Percentiles rank a stretch among this genome's conserved stretches.
phyloP scores from a whole-genome alignment of 1,140 invertebrate species.

The Hylaeus volcanicus region DNA sequence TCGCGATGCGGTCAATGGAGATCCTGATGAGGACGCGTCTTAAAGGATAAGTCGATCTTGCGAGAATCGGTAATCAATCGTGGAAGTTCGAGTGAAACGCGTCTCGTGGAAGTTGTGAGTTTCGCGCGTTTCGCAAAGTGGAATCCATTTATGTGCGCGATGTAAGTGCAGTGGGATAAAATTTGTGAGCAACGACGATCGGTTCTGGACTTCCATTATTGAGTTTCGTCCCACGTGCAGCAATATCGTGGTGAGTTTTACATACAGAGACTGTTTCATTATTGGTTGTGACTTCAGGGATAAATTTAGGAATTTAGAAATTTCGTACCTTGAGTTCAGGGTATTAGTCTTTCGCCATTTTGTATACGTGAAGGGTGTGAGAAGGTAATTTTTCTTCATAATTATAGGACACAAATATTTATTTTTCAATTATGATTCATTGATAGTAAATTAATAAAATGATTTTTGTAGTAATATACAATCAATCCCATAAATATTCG shows the following conservation, averaged over 20 bases:
- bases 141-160: slow-evolving; percentile 3
- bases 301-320: too few relatives aligned
- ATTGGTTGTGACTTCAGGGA: neutral
- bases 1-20: neutral
- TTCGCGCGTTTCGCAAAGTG: neutral
- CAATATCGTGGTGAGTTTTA: neutral
- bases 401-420: too few relatives aligned
- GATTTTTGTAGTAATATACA: too few relatives aligned
- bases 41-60: neutral
- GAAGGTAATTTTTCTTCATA: too few relatives aligned
- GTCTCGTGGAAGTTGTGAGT: neutral
- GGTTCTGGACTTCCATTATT: neutral
- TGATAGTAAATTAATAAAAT: too few relatives aligned
- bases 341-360: too few relatives aligned
- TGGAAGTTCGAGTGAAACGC: neutral
- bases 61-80: too few relatives aligned
- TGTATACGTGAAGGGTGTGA: too few relatives aligned
- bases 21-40: neutral
- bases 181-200: slow-evolving; percentile 15
- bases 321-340: too few relatives aligned
- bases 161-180: slow-evolving; percentile 44
- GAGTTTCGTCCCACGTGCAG: neutral
- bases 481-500: too few relatives aligned
- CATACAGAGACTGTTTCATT: neutral
- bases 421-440: too few relatives aligned